Conservation (phyloP, 1,140 invertebrate species). For the Polypedilum pembai region DNA sequence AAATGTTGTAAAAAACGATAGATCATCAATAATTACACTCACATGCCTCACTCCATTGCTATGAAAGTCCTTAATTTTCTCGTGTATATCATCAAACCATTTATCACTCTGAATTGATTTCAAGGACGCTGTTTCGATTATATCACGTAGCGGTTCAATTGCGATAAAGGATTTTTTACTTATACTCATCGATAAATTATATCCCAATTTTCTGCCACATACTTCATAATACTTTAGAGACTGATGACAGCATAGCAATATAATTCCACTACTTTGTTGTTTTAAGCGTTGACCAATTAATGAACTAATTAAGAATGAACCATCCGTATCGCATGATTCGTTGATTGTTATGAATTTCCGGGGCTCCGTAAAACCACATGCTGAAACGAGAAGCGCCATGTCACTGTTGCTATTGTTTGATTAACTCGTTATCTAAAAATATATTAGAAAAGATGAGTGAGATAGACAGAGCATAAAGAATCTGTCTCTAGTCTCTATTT, state of each 20-base stretch:
- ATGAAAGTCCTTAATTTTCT: slow-evolving; percentile 31
- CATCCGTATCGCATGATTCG: slow-evolving; percentile 59
- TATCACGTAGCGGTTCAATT: slow-evolving; percentile 50
- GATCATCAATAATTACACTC: slow-evolving; percentile 60
- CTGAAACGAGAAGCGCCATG: slow-evolving; percentile 50
- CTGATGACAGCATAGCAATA: slow-evolving; percentile 60
- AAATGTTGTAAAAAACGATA: slow-evolving; percentile 60
- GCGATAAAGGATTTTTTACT: slow-evolving; percentile 49
- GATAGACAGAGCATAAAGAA: neutral
- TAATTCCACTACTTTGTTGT: slow-evolving; percentile 48
- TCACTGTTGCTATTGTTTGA: slow-evolving; percentile 32
- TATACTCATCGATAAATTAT: slow-evolving; percentile 54
- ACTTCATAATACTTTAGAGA: slow-evolving; percentile 62
- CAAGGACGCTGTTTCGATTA: slow-evolving; percentile 40
- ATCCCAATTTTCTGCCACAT: slow-evolving; percentile 62
- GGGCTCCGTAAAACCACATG: slow-evolving; percentile 52
- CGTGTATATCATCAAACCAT: neutral
- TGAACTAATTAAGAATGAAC: slow-evolving; percentile 59
- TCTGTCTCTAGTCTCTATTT: slow-evolving; percentile 5
- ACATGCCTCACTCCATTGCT: slow-evolving; percentile 41
- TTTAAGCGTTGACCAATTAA: slow-evolving; percentile 50
- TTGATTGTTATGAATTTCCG: slow-evolving; percentile 55
- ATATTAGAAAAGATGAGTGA: slow-evolving; percentile 6
- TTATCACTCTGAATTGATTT: slow-evolving; percentile 34
- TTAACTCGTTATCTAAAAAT: slow-evolving; percentile 26